Base-by-base conservation (phyloP, 2,888 invertebrate genomes). In the Zygaena filipendulae region DNA sequence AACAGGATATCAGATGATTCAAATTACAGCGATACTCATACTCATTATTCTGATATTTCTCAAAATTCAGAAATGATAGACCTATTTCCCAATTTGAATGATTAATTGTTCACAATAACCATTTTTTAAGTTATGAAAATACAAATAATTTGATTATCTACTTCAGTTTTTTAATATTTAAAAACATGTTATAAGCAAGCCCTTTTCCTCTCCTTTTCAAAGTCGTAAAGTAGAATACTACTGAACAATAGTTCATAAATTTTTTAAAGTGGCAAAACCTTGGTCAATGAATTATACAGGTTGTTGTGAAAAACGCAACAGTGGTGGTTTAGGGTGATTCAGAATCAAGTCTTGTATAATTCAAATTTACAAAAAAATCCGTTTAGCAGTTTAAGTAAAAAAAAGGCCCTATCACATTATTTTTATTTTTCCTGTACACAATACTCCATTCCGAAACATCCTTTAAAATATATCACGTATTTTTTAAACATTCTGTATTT, bases 101-200 rank as follows among this genome's bases (percentile, higher is more conserved):
- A 28, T 28, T 28, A 28, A 28, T 28, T 28, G 22, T 28, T 28
- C 22, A 28, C 28, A 28, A 28, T 28, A 23, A 23, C 28, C 21
- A 28, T 32, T n/a, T n/a, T n/a, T n/a, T 27, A 32, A 30, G 35
- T 35, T 35, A 35, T 27, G 32, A 35, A 33, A 33, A 33, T 33
- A 33, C 33, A 33, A 33, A 33, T 33, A 33, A 33, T 33, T 33
- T 33, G 29, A 36, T 36, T 36, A 36, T 36, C 36, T 36, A 36
- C 36, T 33, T 36, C 36, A 36, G 36, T 33, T 34, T 31, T 31
- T 31, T 30, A 34, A 27, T 34, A 34, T 34, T 34, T 34, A 34
- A 34, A 34, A 33, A 35, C 31, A 35, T 35, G 35, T 35, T 29
- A 35, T 29, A 34, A 35, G 29, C 29, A 32, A 32, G 30, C 27